phyloP scores from a whole-genome alignment of 2,888 invertebrate species.

The Kuschelorhynchus macadamiae region DNA sequence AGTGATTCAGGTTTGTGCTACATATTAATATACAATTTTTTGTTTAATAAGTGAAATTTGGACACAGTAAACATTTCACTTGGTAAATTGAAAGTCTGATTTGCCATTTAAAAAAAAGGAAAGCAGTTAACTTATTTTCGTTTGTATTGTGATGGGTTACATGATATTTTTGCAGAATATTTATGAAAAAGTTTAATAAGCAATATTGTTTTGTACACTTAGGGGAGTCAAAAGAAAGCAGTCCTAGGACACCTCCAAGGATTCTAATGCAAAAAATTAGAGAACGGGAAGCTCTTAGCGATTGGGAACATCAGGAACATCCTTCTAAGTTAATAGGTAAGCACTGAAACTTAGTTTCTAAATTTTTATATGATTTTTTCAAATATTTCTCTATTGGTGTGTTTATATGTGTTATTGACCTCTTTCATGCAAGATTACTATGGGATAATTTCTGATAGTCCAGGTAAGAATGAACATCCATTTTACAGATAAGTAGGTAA shows the following conservation, averaged over 20 bases:
- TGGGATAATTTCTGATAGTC: constrained; percentile 41
- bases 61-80: no score
- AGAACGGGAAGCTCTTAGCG: constrained; percentile 61
- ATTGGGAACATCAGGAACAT: constrained; percentile 61
- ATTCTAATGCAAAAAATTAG: constrained; percentile 44
- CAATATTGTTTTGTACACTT: no score
- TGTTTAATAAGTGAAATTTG: neutral
- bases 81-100: no score
- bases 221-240: constrained; percentile 35
- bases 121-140: no score
- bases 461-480: constrained; percentile 34
- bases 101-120: no score
- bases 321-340: constrained; percentile 37
- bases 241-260: constrained; percentile 40
- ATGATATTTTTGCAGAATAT: no score
- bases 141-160: no score
- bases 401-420: no score
- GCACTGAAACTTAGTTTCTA: constrained; percentile 2
- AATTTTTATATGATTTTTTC: constrained; percentile 3
- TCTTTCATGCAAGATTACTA: constrained; percentile 41
- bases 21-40: neutral
- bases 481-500: no score
- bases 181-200: no score
- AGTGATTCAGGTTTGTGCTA: constrained; percentile 68
- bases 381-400: no score